Percentiles rank a stretch among this genome's conserved stretches.
Conservation (phyloP, 2,888 invertebrate species). For the Sipha maydis region DNA sequence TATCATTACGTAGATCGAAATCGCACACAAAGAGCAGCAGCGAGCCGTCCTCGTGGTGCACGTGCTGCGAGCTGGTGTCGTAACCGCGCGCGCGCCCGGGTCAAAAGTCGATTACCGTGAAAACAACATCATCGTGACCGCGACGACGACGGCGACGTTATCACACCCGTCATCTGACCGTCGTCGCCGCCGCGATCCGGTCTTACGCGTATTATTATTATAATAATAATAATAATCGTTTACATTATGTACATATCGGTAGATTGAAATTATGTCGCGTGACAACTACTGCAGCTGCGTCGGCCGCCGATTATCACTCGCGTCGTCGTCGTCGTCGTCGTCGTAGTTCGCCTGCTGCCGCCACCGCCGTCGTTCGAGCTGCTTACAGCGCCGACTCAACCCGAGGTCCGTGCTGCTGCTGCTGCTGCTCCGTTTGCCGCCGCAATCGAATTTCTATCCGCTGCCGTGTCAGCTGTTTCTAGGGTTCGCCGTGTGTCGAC, state of each 20-base stretch:
- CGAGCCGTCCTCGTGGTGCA: neutral
- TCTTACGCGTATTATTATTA: too few species aligned
- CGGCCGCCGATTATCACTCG: neutral
- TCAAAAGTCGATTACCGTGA: neutral
- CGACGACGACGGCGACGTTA: neutral
- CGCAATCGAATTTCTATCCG: neutral
- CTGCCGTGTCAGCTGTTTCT: neutral
- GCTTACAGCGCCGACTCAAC: neutral
- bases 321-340: neutral
- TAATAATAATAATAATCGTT: too few species aligned
- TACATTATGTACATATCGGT: neutral
- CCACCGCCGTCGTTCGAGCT: neutral
- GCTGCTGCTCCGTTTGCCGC: neutral
- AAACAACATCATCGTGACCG: neutral
- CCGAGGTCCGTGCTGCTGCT: neutral
- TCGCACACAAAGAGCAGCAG: neutral
- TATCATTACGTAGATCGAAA: neutral
- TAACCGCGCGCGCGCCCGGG: neutral
- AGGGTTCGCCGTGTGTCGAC: neutral
- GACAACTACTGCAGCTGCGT: conserved; percentile 8
- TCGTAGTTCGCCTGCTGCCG: neutral
- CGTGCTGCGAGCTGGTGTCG: neutral
- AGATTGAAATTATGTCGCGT: neutral
- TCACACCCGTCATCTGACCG: neutral
- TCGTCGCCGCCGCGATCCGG: neutral